These are phyloP conservation scores for Dione juno DNA, from an alignment of 2,888 invertebrate genomes.

Conservation along the genomic window DNA sequence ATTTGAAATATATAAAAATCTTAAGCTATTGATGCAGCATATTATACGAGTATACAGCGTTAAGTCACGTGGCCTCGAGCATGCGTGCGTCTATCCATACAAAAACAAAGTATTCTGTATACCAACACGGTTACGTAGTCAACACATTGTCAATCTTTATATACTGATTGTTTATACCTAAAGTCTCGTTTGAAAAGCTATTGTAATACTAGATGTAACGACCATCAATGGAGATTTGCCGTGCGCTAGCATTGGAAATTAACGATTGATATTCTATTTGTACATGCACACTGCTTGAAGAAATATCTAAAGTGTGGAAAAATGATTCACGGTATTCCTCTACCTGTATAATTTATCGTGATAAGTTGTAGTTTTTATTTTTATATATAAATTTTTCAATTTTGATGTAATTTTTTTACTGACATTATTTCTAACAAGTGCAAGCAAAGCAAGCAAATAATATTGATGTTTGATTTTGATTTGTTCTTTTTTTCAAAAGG, in stretches of 20 bases:
- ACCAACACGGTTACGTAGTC: constrained; percentile 32
- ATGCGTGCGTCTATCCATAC: constrained; percentile 30
- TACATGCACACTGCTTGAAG: constrained; percentile 39
- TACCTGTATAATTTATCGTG: constrained; percentile 5
- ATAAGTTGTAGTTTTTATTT: background rate
- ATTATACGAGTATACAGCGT: background rate
- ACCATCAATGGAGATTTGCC: constrained; percentile 50
- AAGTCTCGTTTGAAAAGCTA: constrained; percentile 45
- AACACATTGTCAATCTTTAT: constrained; percentile 36
- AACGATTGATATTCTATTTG: constrained; percentile 50
- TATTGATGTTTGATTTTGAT: too few relatives aligned
- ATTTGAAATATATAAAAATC: too few relatives aligned
- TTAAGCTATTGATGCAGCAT: background rate
- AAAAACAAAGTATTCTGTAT: constrained; percentile 29
- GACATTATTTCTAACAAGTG: too few relatives aligned
- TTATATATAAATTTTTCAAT: too few relatives aligned
- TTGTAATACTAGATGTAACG: constrained; percentile 47
- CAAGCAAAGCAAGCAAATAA: too few relatives aligned
- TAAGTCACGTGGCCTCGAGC: constrained; percentile 45
- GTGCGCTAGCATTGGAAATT: constrained; percentile 53
- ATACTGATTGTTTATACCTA: constrained; percentile 12
- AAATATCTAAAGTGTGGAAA: constrained; percentile 43
- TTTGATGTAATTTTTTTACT: too few relatives aligned
- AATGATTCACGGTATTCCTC: constrained; percentile 36
- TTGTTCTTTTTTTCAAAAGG: too few relatives aligned